These are phyloP conservation scores for Limanda limanda DNA, from an alignment of 2,113 vertebrate genomes.

Conservation along the genomic window DNA sequence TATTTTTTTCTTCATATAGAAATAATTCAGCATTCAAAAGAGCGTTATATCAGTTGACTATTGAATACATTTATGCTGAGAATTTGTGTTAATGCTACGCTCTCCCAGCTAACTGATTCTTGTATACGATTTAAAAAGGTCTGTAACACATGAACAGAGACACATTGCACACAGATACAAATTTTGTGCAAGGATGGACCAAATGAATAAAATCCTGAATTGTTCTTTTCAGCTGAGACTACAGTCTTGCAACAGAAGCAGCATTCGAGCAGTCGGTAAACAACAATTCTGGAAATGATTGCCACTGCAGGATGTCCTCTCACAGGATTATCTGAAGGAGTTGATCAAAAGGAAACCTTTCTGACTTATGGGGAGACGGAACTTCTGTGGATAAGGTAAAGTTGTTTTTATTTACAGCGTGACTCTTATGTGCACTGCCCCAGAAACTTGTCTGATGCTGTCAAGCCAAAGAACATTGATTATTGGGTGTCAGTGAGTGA, in stretches of 20 bases:
- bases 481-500: slow-evolving; percentile 73
- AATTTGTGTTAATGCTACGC: slow-evolving; percentile 5
- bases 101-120: slow-evolving; percentile 1
- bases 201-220: slow-evolving; percentile 17
- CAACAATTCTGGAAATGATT: slow-evolving; percentile 34
- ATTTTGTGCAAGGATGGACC: slow-evolving; percentile 21
- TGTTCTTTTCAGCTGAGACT: slow-evolving; percentile 19
- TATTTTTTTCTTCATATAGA: neutral
- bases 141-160: neutral
- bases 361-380: slow-evolving; percentile 23
- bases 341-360: slow-evolving; percentile 52
- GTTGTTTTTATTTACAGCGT: slow-evolving; percentile 60
- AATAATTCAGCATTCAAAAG: slow-evolving; percentile 15
- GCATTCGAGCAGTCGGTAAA: neutral
- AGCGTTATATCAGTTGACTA: neutral
- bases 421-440: slow-evolving; percentile 51
- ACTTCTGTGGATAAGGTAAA: slow-evolving; percentile 42
- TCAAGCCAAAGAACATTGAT: slow-evolving; percentile 75
- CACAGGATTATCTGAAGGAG: slow-evolving; percentile 30
- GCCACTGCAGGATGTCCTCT: slow-evolving; percentile 25
- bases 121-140: slow-evolving; percentile 22
- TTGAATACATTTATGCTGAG: slow-evolving; percentile 31
- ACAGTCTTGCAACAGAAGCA: neutral
- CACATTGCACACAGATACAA: slow-evolving; percentile 11
- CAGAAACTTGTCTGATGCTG: slow-evolving; percentile 68